A percentile compares a stretch with the other conserved stretches of the same genome.
Evolutionary conservation across 2,113 vertebrate genomes (phyloP).

Genomic region (Emydura subglobosa): DNA sequence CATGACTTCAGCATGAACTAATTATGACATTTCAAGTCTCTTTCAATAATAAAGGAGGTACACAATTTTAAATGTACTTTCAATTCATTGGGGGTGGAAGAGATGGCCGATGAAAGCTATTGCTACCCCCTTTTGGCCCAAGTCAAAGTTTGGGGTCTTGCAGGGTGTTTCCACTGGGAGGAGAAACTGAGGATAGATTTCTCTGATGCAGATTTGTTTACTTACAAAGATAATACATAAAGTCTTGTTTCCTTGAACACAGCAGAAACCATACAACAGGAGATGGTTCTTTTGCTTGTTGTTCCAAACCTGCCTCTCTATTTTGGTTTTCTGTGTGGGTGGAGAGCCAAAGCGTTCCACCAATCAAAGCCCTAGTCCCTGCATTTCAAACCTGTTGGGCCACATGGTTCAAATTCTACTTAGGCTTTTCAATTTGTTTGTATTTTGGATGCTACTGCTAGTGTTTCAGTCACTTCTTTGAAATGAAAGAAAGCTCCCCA

Average conservation of each 20-base stretch:
- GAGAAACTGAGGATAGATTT: not conserved
- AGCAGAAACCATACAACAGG: not conserved
- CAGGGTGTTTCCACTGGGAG: not conserved
- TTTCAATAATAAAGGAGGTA: accelerated
- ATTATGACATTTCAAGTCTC: accelerated
- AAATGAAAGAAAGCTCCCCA: not conserved
- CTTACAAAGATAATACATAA: not conserved
- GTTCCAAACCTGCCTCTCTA: not conserved
- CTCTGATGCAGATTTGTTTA: not conserved
- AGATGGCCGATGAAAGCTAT: accelerated
- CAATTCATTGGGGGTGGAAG: not conserved
- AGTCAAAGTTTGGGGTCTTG: not conserved
- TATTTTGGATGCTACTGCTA: not conserved
- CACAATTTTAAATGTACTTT: not conserved
- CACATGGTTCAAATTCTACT: not conserved
- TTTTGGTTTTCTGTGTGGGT: not conserved
- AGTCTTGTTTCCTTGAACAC: not conserved
- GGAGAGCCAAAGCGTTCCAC: not conserved
- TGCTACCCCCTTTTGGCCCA: not conserved
- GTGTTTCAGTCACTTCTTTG: not conserved
- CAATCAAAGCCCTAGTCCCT: not conserved
- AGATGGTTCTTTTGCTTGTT: not conserved
- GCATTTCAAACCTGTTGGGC: not conserved
- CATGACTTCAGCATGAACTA: accelerated
- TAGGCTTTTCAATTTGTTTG: not conserved